These are phyloP conservation scores for Liasis olivaceus DNA, from an alignment of 2,797 vertebrate species.

Conservation along the genomic window DNA sequence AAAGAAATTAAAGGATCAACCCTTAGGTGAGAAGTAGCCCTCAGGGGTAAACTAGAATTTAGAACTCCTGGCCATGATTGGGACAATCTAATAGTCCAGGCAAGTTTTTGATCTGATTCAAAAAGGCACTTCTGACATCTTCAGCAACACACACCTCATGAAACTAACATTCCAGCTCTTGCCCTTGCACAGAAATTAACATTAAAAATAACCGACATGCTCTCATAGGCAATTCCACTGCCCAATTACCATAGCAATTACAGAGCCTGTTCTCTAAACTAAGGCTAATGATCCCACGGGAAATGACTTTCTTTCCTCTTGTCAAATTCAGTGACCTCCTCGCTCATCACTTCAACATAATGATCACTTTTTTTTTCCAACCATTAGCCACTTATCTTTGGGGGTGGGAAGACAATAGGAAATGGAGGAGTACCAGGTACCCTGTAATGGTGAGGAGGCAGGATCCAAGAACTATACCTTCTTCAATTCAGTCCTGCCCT, in stretches of 20 bases:
- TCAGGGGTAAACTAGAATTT: neutral
- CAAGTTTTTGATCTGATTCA: neutral
- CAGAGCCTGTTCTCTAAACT: slow-evolving; percentile 48
- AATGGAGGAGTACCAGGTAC: slow-evolving; percentile 39
- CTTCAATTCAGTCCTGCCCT: slow-evolving; percentile 30
- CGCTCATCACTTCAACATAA: slow-evolving; percentile 56
- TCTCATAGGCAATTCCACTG: slow-evolving; percentile 55
- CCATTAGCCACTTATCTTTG: slow-evolving; percentile 37
- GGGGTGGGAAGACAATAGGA: neutral
- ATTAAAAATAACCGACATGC: slow-evolving; percentile 32
- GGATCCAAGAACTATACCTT: slow-evolving; percentile 50
- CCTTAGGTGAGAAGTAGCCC: neutral
- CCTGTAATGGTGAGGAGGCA: slow-evolving; percentile 51
- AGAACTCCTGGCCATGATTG: neutral
- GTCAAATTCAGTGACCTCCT: slow-evolving; percentile 63
- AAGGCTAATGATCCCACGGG: slow-evolving; percentile 58
- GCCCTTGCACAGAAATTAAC: slow-evolving; percentile 31
- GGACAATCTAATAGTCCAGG: neutral
- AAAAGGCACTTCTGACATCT: neutral
- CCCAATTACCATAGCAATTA: slow-evolving; percentile 63
- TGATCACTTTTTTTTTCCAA: slow-evolving; percentile 1
- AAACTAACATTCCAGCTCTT: slow-evolving; percentile 7
- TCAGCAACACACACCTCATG: neutral
- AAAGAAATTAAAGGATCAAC: neutral
- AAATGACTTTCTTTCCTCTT: slow-evolving; percentile 60